Evolutionary conservation across 2,888 invertebrate genomes (phyloP), one percentile per base, ranked within the genome.

Genomic region (Sturmia bella): DNA sequence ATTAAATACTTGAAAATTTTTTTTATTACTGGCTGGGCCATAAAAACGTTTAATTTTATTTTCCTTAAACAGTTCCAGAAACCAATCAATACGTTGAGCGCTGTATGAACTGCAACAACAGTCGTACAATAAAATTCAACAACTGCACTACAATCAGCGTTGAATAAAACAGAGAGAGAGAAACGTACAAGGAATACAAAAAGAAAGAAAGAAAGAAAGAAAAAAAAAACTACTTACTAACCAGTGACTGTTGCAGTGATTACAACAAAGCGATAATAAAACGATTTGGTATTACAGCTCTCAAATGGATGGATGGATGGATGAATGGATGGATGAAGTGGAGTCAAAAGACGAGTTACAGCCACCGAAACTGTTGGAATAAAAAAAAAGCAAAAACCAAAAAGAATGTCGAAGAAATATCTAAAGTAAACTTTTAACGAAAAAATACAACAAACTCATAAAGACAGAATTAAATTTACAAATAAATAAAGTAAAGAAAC

Each of bases 201-300:
- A 52, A 32, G n/a, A 13, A 50, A 27, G n/a, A 45, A 32, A 5
- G 13, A 32, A 45, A 43, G 4, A 27, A 56, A 37, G 43, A 52
- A 6, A 43, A 66, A 32, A 57, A 70, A 50, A 52, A 57, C 43
- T 64, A 50, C 56, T 41, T 61, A 48, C 41, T 50, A 66, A 77
- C 48, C 66, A 73, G 72, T 13, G 52, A 73, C 72, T 59, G 50
- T 73, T 54, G 72, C 63, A 24, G 74, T 75, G 82, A 82, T 82
- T 78, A 57, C 52, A 73, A 74, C 82, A 78, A 66, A 78, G 82
- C 82, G 82, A 82, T 82, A 82, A 82, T 82, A 82, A 82, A 82
- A 82, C 74, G 82, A 78, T 82, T 82, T 82, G 59, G 69, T 52
- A 57, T 57, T 66, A 66, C 59, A 59, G 59, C 64, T 76, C 68